These are phyloP conservation scores for Glaucomys volans DNA, from an alignment of 2,113 vertebrate species.

Conservation along the genomic window DNA sequence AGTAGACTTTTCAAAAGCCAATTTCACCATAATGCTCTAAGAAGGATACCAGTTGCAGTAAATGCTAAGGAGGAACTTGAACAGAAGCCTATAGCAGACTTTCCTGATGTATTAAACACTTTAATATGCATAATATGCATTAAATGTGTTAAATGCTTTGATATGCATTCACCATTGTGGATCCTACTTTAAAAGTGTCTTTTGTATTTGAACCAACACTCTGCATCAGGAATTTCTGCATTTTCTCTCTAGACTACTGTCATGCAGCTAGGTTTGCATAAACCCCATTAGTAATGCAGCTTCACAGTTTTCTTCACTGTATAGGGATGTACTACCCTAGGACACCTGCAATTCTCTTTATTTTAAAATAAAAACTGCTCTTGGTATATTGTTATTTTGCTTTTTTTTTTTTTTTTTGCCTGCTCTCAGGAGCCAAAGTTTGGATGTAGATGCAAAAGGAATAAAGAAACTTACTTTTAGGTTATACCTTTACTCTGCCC, in stretches of 20 bases:
- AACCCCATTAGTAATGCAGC: not conserved
- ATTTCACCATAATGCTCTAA: not conserved
- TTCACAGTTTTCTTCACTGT: not conserved
- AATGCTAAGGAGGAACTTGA: not conserved
- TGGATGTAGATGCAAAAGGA: constrained; percentile 14
- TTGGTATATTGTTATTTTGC: not conserved
- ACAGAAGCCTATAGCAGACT: not conserved
- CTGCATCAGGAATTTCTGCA: not conserved
- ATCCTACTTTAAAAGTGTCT: not conserved
- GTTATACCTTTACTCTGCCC: not conserved
- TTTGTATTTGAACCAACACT: not conserved
- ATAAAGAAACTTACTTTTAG: constrained; percentile 7
- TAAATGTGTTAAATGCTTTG: not conserved
- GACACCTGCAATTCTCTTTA: not conserved
- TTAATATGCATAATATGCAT: not conserved
- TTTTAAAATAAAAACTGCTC: not conserved
- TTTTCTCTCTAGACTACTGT: not conserved
- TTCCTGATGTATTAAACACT: not conserved
- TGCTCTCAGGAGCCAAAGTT: not conserved
- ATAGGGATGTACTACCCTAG: too few species aligned
- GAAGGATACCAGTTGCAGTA: not conserved
- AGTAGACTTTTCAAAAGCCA: not conserved
- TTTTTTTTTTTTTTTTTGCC: not conserved
- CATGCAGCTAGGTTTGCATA: not conserved
- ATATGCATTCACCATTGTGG: not conserved